Evolutionary conservation across 2,888 invertebrate species (phyloP), one percentile per base, ranked within the genome.

Genomic region (Myathropa florea): DNA sequence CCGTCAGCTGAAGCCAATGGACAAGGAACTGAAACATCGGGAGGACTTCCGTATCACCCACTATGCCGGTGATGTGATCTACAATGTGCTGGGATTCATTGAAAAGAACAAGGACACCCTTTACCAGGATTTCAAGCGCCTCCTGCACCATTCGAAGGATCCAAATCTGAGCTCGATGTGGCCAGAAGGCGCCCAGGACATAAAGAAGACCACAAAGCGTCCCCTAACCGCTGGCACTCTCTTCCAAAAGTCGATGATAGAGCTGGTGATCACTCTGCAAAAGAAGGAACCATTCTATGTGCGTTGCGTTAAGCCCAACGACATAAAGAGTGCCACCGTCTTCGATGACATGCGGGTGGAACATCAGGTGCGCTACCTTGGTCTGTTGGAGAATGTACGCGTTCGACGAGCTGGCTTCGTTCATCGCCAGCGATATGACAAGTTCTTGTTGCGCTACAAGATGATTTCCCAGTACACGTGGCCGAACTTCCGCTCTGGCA

Each of bases 41-140:
- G 94, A 95, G 89, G 95, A 97, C 91, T 97, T 97, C 91, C 94
- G 96, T 88, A 95, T 97, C 88, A 97, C 95, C 14, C 99, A 99
- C 92, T 99, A 99, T 92, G 99, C 99, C 0, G 99, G 99, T 4
- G 98, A 98, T 91, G 99, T 99, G 30, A 96, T 97, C 14, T 99
- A 99, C 93, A 95, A 95, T 73, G 95, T 98, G 21, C 94, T 94
- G 14, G 98, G 98, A 0, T 99, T 99, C 93, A 95, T 99, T 93
- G 99, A 99, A 93, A 99, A 99, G 93, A 99, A 99, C 93, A 98
- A 96, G 93, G 99, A 99, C 92, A 97, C 97, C 0, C 94, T 99
- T 65, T 99, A 97, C 94, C 98, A 98, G 94, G 99, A 99, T 93
- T 97, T 99, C 91, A 99, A 99, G 93, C 94, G 99, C 30, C 93